Evolutionary conservation across 2,797 vertebrate genomes (phyloP).

Genomic region (Pseudocheirus occidentalis): DNA sequence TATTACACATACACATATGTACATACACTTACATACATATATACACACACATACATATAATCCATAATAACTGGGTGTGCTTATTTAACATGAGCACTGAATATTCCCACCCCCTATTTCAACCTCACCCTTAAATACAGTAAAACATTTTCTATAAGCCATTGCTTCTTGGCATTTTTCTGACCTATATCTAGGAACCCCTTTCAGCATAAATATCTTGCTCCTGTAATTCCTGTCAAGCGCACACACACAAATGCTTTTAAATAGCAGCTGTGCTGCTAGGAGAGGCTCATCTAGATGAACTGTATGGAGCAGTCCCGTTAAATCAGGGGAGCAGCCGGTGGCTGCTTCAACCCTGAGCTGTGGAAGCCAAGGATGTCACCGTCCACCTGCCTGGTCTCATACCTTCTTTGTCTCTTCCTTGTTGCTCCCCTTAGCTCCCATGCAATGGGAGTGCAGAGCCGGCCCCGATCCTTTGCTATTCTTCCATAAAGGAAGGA

Average conservation of each 20-base stretch:
- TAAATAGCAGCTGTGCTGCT: neutral
- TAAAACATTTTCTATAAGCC: constrained; percentile 6
- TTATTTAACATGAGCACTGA: constrained; percentile 19
- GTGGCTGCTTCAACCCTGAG: neutral
- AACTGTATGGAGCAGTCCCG: no score
- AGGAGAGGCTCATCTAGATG: neutral
- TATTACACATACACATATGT: no score
- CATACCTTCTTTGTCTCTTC: neutral
- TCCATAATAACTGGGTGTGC: neutral
- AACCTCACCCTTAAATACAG: constrained; percentile 27
- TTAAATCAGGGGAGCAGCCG: neutral
- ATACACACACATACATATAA: neutral
- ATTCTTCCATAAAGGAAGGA: neutral
- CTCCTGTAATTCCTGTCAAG: neutral
- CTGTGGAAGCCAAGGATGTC: neutral
- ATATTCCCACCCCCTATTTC: neutral
- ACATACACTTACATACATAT: no score
- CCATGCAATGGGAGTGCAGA: neutral
- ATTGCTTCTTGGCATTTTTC: constrained; percentile 29
- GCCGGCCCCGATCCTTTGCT: neutral
- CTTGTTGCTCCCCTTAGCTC: neutral
- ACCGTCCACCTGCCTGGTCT: neutral
- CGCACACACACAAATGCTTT: neutral
- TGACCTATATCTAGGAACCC: neutral
- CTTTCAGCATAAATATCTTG: constrained; percentile 16